These are phyloP conservation scores for Campoplex nolae DNA, from an alignment of 2,888 invertebrate genomes.

Conservation along the genomic window DNA sequence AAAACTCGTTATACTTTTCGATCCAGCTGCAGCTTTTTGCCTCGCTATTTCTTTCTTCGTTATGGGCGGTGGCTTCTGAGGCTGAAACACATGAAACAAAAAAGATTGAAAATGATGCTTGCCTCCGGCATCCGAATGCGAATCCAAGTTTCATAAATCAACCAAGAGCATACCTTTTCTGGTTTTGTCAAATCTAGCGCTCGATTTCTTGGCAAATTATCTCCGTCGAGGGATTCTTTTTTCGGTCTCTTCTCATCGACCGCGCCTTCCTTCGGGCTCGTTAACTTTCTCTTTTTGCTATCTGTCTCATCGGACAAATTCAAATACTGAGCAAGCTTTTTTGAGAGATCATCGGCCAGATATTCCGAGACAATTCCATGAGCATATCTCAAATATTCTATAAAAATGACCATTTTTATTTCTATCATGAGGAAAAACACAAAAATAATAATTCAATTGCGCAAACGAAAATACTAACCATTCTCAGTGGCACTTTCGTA, in stretches of 20 bases:
- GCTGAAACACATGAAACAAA: slow-evolving; percentile 75
- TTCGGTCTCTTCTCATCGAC: slow-evolving; percentile 80
- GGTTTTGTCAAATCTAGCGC: slow-evolving; percentile 81
- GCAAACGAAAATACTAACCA: slow-evolving; percentile 81
- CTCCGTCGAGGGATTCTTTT: slow-evolving; percentile 83
- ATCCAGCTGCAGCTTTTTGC: slow-evolving; percentile 91
- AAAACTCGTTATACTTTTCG: slow-evolving; percentile 92
- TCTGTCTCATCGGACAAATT: slow-evolving; percentile 88
- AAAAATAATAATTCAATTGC: not conserved
- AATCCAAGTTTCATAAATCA: slow-evolving; percentile 31
- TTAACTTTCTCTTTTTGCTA: slow-evolving; percentile 80
- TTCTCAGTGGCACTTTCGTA: slow-evolving; percentile 86
- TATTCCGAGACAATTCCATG: slow-evolving; percentile 93
- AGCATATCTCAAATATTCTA: slow-evolving; percentile 90
- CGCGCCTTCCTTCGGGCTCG: slow-evolving; percentile 77
- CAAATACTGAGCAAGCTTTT: slow-evolving; percentile 88
- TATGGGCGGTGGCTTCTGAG: slow-evolving; percentile 85
- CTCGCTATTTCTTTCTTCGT: slow-evolving; percentile 91
- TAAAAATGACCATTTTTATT: slow-evolving; percentile 70
- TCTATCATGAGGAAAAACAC: not conserved
- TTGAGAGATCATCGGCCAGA: slow-evolving; percentile 89
- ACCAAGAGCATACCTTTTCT: slow-evolving; percentile 76
- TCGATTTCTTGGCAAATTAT: slow-evolving; percentile 83
- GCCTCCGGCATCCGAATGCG: not conserved
- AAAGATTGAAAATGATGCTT: not conserved